Conservation (phyloP, 2,797 vertebrate genomes). For the Haliaeetus vocifer region DNA sequence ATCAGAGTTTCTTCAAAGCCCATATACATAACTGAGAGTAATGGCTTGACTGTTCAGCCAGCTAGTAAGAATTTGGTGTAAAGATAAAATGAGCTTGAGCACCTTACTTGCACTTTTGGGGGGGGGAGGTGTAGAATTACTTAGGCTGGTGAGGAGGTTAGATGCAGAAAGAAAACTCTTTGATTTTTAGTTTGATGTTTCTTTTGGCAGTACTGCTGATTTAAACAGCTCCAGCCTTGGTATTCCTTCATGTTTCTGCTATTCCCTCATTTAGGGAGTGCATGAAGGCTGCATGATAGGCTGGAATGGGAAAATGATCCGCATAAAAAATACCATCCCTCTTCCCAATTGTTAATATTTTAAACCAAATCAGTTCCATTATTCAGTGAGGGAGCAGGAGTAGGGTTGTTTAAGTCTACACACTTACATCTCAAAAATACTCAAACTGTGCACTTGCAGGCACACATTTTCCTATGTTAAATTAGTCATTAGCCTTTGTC, state of each 20-base stretch:
- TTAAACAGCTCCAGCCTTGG: not conserved
- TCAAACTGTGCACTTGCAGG: not conserved
- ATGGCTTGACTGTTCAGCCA: not conserved
- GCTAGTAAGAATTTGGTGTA: not conserved
- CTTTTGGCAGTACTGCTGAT: not conserved
- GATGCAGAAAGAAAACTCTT: not conserved
- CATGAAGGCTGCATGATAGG: not conserved
- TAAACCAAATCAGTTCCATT: not conserved
- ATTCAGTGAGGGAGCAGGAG: not conserved
- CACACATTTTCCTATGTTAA: not conserved
- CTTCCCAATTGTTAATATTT: not conserved
- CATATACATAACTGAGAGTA: not conserved
- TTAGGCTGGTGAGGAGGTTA: not conserved
- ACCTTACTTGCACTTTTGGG: not conserved
- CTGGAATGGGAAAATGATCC: not conserved
- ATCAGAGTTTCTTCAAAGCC: not conserved
- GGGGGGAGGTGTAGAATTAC: not conserved
- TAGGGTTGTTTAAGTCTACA: not conserved
- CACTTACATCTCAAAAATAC: not conserved
- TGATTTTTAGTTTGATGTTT: not conserved
- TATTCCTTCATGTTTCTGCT: not conserved
- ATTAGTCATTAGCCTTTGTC: slow-evolving; percentile 13
- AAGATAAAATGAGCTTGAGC: not conserved
- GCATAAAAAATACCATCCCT: not conserved
- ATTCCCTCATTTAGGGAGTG: not conserved